phyloP scores from a whole-genome alignment of 2,888 invertebrate species.

The Bimastos eiseni region DNA sequence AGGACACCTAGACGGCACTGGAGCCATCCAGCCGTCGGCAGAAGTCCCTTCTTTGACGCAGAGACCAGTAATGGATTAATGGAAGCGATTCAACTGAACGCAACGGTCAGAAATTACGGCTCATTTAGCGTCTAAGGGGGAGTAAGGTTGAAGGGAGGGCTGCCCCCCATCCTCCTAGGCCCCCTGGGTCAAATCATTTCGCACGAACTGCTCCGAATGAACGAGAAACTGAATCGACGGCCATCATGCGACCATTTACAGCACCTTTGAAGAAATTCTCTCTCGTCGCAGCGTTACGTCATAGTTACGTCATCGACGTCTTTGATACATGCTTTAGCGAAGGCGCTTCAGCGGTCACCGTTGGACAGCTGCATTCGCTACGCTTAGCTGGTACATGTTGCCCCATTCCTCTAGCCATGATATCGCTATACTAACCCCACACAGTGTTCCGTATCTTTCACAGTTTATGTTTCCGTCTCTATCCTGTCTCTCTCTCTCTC shows the following conservation, averaged over 20 bases:
- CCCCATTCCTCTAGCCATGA: not conserved
- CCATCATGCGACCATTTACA: not conserved
- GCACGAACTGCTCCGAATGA: slow-evolving; percentile 15
- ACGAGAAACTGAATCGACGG: not conserved
- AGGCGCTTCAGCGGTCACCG: not conserved
- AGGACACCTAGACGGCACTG: not conserved
- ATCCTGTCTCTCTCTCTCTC: no score
- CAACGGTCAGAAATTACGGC: slow-evolving; percentile 23
- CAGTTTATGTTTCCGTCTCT: no score
- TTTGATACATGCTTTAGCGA: not conserved
- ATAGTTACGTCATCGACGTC: not conserved
- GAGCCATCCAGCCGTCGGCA: not conserved
- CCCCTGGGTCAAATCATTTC: slow-evolving; percentile 21
- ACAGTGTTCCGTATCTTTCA: no score
- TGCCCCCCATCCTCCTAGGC: not conserved
- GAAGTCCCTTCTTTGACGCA: not conserved
- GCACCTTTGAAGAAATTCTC: slow-evolving; percentile 8
- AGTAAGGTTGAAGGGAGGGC: not conserved
- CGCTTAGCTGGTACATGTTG: not conserved
- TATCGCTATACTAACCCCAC: no score
- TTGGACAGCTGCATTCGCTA: not conserved
- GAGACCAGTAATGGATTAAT: not conserved
- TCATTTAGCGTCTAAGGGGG: slow-evolving; percentile 20
- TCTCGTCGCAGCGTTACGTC: not conserved
- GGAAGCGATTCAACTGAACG: slow-evolving; percentile 13